phyloP scores from a whole-genome alignment of 2,888 invertebrate genomes.

The Hirtodrosophila confusa region DNA sequence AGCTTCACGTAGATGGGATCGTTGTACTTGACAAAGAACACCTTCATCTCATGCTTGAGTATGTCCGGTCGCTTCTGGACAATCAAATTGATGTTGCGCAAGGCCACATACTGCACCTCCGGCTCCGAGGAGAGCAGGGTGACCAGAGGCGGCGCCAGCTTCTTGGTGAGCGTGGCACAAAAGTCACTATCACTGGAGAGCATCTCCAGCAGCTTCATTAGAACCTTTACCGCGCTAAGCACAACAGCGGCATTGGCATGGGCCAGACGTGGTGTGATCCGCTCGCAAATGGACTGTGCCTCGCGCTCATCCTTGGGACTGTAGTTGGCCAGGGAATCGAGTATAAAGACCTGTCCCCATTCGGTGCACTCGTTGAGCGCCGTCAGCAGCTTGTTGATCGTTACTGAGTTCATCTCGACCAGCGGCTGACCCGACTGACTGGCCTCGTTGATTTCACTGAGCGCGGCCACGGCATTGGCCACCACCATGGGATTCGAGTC shows the following conservation, averaged over 20 bases:
- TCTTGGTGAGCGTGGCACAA: conserved; percentile 96
- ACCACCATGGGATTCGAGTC: conserved; percentile 99
- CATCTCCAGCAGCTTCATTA: conserved; percentile 99
- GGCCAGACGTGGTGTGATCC: conserved; percentile 97
- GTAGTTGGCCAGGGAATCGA: conserved; percentile 98
- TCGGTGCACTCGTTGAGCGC: conserved; percentile 99
- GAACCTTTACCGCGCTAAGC: conserved; percentile 97
- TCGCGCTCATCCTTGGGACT: conserved; percentile 98
- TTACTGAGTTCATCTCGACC: conserved; percentile 97
- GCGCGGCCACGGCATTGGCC: conserved; percentile 99
- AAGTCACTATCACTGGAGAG: conserved; percentile 96
- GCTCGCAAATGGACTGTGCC: conserved; percentile 98
- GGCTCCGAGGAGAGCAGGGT: conserved; percentile 98
- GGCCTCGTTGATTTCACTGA: conserved; percentile 99
- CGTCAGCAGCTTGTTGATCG: conserved; percentile 98
- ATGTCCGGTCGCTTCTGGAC: conserved; percentile 99
- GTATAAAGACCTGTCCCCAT: conserved; percentile 99
- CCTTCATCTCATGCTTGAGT: conserved; percentile 99
- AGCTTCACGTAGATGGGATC: conserved; percentile 99
- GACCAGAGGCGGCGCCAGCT: conserved; percentile 99
- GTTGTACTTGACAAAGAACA: conserved; percentile 99
- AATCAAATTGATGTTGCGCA: conserved; percentile 99
- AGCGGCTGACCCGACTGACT: conserved; percentile 97
- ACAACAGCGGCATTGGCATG: conserved; percentile 99
- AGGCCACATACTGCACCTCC: conserved; percentile 99